Percentiles rank a stretch among this genome's conserved stretches.
phyloP scores from a whole-genome alignment of 2,888 invertebrate genomes.

The Thymelicus lineola region DNA sequence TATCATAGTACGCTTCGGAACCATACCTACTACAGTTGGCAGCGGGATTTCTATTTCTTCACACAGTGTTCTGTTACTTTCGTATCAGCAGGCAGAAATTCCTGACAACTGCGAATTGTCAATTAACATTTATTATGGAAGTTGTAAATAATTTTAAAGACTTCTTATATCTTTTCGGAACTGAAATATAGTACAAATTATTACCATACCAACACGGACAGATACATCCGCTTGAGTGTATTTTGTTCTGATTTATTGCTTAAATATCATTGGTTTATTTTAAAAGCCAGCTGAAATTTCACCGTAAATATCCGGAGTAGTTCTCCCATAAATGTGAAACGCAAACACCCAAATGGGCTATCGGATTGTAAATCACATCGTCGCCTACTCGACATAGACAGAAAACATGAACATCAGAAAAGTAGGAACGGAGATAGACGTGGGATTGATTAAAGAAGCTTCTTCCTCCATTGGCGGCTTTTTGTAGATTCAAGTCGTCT shows the following conservation, averaged over 20 bases:
- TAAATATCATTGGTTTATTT: conserved; percentile 18
- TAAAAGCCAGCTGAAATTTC: conserved; percentile 11
- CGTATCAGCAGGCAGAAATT: too few species aligned
- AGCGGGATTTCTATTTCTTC: too few species aligned
- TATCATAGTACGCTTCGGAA: too few species aligned
- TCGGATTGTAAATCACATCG: conserved; percentile 7
- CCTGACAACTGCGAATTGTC: not conserved
- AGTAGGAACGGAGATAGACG: not conserved
- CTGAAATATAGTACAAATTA: conserved; percentile 15
- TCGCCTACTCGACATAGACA: conserved; percentile 1
- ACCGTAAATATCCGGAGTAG: conserved; percentile 10
- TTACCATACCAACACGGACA: not conserved
- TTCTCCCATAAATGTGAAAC: conserved; percentile 2
- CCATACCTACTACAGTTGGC: too few species aligned
- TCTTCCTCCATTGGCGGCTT: not conserved
- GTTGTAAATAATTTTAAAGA: conserved; percentile 12
- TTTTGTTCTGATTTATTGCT: conserved; percentile 17
- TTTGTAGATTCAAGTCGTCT: too few species aligned
- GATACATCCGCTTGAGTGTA: conserved; percentile 21
- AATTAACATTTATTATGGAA: conserved; percentile 2
- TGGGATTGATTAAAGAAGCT: not conserved
- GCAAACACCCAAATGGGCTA: conserved; percentile 9
- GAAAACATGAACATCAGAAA: conserved; percentile 6
- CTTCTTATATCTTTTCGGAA: conserved; percentile 14
- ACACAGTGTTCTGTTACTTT: too few species aligned